Base-by-base conservation (phyloP, 2,113 vertebrate species). In the Tragelaphus scriptus region DNA sequence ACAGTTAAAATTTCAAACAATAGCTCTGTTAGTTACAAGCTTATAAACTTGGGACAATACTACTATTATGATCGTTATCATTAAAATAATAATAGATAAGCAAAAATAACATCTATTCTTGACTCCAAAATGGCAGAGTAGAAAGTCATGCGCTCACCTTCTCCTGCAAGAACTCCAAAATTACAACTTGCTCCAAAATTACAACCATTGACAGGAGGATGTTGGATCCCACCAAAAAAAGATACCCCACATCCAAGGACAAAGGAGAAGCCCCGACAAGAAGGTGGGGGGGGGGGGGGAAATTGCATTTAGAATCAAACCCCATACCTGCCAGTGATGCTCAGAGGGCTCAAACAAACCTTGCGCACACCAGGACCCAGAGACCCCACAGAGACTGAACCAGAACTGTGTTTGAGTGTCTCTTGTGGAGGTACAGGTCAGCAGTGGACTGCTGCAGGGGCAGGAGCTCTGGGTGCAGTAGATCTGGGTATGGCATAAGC, bases 1-100 rank as follows among this genome's bases (percentile, higher is more conserved):
- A 86, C 21, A 56, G 15, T 55, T 44, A 65, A 55, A 47, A 82
- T 88, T 88, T 91, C 56, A 92, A 51, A 88, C 65, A 55, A 47
- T 86, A n/a, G n/a, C 36, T 94, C 88, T 91, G 56, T 36, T 91
- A 19, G 7, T 75, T 88, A 84, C 15, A 53, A n/a, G 25, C 12
- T n/a, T 75, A 59, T 36, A 75, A 36, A 49, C 30, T 88, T 75
- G 19, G 85, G 77, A 49, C 10, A 87, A 68, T 87, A 59, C 7
- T 91, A 51, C 23, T 77, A 63, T 77, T 77, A 77, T 63, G 16
- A 59, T 58, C 36, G 11, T 56, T 63, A 47, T 86, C 86, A 44
- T 13, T 91, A 58, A 94, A 32, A 40, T 71, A 71, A 71, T 71
- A 71, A 12, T 23, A 36, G n/a, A 71, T 23, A 71, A 71, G 68